A percentile compares a stretch with the other conserved stretches of the same genome.
These are phyloP conservation scores for Malthinus seriepunctatus DNA, from an alignment of 2,888 invertebrate genomes.

Conservation along the genomic window DNA sequence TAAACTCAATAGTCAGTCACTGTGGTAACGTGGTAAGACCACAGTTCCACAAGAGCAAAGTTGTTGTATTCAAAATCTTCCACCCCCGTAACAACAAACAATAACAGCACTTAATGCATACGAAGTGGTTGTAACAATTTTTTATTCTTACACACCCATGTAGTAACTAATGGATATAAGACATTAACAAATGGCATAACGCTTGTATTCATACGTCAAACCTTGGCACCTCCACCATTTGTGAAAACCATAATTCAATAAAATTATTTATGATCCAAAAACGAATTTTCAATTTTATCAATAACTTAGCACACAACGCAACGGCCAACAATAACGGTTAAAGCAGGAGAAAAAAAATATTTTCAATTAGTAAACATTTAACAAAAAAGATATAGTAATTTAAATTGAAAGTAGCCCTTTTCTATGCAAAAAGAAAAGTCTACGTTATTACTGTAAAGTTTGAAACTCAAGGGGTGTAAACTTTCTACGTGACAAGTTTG, in stretches of 20 bases:
- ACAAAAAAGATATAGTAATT: no score
- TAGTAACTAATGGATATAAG: not conserved
- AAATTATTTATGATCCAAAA: constrained; percentile 14
- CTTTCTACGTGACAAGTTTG: constrained; percentile 7
- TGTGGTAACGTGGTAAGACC: no score
- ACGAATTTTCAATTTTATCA: constrained; percentile 4
- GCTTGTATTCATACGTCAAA: not conserved
- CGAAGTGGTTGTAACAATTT: no score
- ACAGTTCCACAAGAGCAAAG: no score
- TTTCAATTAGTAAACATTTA: no score
- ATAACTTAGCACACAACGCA: constrained; percentile 5
- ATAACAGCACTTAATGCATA: no score
- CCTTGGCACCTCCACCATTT: constrained; percentile 11
- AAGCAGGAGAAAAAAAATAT: no score
- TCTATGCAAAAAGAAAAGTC: constrained; percentile 3
- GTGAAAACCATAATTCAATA: constrained; percentile 13
- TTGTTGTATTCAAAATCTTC: no score
- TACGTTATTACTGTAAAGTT: constrained; percentile 5
- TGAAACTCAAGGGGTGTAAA: not conserved
- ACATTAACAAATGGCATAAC: not conserved
- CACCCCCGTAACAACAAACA: no score
- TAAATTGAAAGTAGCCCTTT: not conserved
- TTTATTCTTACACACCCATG: no score
- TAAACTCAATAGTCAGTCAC: no score
- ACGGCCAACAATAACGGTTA: no score